Evolutionary conservation across 1,140 invertebrate species (phyloP), one percentile per base, ranked within the genome.

Genomic region (Ctenoplectra terminalis): DNA sequence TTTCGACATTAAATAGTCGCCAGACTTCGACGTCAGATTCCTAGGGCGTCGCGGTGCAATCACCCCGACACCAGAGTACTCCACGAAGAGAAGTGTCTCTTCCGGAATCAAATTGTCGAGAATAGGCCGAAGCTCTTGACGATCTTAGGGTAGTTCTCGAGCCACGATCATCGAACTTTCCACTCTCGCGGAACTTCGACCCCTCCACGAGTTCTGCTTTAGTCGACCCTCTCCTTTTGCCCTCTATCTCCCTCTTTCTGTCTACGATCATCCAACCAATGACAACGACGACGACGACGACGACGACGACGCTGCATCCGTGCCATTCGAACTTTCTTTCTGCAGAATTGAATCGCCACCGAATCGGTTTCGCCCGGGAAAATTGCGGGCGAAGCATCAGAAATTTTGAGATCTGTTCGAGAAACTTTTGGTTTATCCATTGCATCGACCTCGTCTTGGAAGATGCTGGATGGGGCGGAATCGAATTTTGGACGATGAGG

Each of bases 111-210:
- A 87, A 87, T 87, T 87, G 77, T 84, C 78, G 82, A 75, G 82
- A 82, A 87, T 87, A 87, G 86, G 78, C 85, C 82, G 73, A 72
- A 54, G 43, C 78, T 78, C 72, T 82, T 61, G 58, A 80, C 82
- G 82, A 75, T 84, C 78, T 87, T 83, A 72, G 77, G 56, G 70
- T 71, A 87, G 82, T 84, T 87, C 64, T 87, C 84, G 81, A 81
- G 81, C 77, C 73, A 87, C 79, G 85, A 85, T 87, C 85, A 81
- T 88, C 75, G 82, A 88, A 88, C 87, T 85, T 88, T 88, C 85
- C 71, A 88, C 86, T 87, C 81, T 74, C 60, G 73, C 50, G 66
- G 82, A 84, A 87, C 85, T 87, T 84, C 54, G 48, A 74, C 76
- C 56, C 71, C 29, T 50, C 37, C 67, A 31, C 26, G 58, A 71